phyloP scores from a whole-genome alignment of 2,797 vertebrate species.

The Pygocentrus nattereri region DNA sequence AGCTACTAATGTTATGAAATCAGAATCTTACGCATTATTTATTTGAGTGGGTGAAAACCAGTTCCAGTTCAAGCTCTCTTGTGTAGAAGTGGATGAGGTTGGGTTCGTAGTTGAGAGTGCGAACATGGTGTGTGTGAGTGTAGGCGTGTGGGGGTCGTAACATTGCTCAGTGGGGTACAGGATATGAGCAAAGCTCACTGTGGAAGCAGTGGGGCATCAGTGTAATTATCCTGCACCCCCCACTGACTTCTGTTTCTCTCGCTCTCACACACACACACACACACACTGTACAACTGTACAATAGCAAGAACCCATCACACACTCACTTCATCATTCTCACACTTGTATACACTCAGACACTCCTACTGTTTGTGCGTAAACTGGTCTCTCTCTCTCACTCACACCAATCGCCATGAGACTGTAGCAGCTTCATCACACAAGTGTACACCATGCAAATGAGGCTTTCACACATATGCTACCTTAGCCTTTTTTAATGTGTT shows the following conservation, averaged over 20 bases:
- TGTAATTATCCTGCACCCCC: conserved; percentile 48
- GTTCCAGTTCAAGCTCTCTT: not conserved
- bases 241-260: conserved; percentile 10
- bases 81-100: not conserved
- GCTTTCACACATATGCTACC: not conserved
- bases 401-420: not conserved
- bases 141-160: conserved; percentile 18
- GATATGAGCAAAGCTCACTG: conserved; percentile 41
- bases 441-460: not conserved
- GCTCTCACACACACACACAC: no score
- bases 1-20: no score
- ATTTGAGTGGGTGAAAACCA: not conserved
- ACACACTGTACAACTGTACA: not conserved
- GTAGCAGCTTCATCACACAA: not conserved
- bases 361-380: not conserved
- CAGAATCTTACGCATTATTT: not conserved
- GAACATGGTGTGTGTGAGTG: conserved; percentile 28
- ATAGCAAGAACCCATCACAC: not conserved
- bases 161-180: conserved; percentile 45
- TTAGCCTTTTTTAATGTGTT: not conserved
- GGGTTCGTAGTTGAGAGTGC: not conserved
- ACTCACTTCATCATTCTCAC: conserved; percentile 20
- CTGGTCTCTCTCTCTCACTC: not conserved
- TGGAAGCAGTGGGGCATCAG: conserved; percentile 32
- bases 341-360: conserved; percentile 7